These are phyloP conservation scores for Epinephelus fuscoguttatus DNA, from an alignment of 2,113 vertebrate species.

Conservation along the genomic window DNA sequence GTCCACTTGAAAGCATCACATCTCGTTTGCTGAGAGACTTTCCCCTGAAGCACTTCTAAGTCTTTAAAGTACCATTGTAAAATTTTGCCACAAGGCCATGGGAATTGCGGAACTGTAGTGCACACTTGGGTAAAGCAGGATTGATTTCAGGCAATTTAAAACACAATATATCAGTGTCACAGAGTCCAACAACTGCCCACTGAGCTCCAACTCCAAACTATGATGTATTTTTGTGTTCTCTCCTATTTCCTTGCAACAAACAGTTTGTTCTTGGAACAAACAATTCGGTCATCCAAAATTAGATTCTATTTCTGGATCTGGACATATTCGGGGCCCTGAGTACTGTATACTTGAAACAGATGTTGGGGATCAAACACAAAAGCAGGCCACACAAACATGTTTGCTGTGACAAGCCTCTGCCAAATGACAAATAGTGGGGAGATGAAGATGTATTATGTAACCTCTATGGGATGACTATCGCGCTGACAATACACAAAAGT, in stretches of 20 bases:
- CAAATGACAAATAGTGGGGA: conserved; percentile 69
- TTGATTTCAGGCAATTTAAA: conserved; percentile 37
- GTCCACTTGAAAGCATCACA: conserved; percentile 5
- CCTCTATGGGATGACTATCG: conserved; percentile 31
- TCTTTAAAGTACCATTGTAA: conserved; percentile 13
- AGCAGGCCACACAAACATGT: conserved; percentile 66
- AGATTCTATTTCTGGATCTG: conserved; percentile 72
- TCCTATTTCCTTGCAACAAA: conserved; percentile 54
- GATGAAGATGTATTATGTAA: conserved; percentile 65
- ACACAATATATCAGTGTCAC: conserved; percentile 10
- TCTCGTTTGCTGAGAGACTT: neutral
- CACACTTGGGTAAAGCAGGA: conserved; percentile 1
- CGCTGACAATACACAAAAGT: conserved; percentile 46
- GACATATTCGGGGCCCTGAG: conserved; percentile 23
- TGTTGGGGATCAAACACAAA: conserved; percentile 66
- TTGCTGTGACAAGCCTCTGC: conserved; percentile 70
- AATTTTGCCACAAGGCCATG: neutral
- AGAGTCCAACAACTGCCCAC: conserved; percentile 17
- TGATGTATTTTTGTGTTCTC: conserved; percentile 34
- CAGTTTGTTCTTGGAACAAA: conserved; percentile 71
- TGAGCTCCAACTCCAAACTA: conserved; percentile 1
- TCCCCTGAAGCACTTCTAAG: neutral
- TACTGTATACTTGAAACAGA: conserved; percentile 65
- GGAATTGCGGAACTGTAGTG: neutral
- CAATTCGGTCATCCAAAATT: conserved; percentile 72